phyloP scores from a whole-genome alignment of 2,888 invertebrate genomes.

The Pandemis cinnamomeana region DNA sequence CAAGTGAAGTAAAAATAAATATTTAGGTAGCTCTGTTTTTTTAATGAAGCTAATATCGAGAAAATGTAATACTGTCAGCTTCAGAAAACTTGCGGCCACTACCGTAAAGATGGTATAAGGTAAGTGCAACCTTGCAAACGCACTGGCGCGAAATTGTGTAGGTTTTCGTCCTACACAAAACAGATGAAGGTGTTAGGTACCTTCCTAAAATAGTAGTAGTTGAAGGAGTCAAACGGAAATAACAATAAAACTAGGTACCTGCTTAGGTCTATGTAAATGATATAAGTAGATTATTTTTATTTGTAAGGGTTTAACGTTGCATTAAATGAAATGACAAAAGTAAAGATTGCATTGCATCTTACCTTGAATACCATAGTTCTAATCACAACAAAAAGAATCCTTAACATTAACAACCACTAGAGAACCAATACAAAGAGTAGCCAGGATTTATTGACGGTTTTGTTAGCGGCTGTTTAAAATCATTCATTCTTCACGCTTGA shows the following conservation, averaged over 20 bases:
- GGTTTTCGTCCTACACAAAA: constrained; percentile 54
- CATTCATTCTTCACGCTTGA: constrained; percentile 75
- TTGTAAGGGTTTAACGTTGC: too few species aligned
- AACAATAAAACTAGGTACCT: background rate
- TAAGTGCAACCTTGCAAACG: constrained; percentile 58
- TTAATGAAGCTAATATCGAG: too few species aligned
- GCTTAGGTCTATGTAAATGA: background rate
- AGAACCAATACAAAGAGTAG: constrained; percentile 50
- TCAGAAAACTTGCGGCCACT: background rate
- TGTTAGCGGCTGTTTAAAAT: constrained; percentile 65
- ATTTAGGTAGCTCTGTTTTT: too few species aligned
- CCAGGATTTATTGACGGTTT: constrained; percentile 69
- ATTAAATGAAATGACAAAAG: too few species aligned
- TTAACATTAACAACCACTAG: constrained; percentile 48
- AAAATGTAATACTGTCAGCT: background rate
- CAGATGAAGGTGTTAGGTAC: constrained; percentile 1
- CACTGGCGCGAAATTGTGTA: constrained; percentile 52
- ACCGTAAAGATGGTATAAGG: constrained; percentile 18
- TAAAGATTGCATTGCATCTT: background rate
- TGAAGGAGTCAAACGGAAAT: background rate
- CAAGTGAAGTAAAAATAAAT: too few species aligned
- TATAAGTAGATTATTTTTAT: background rate
- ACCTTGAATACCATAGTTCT: constrained; percentile 10
- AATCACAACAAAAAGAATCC: constrained; percentile 42
- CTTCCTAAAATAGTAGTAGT: background rate